Base-by-base conservation (phyloP, 2,797 vertebrate species). In the Ciconia nigra region DNA sequence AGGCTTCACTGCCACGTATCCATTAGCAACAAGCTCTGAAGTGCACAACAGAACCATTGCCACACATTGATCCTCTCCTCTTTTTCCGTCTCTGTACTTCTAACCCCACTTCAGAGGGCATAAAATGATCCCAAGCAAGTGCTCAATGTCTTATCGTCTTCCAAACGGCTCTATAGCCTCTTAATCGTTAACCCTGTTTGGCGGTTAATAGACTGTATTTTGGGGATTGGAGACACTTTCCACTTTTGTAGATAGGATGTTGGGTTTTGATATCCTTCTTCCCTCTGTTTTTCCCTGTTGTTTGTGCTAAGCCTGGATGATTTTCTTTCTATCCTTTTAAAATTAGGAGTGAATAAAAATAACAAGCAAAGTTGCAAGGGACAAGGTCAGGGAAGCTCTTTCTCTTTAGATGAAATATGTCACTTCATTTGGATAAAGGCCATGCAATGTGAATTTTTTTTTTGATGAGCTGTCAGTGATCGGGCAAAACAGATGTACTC, bases 401-500 rank as follows among this genome's bases (percentile, higher is more conserved):
- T 91, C 14, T 76, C 29, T 90, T 96, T 82, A 66, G 44, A 87
- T 66, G 13, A 94, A 93, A 72, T 39, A 33, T 91, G 85, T 85
- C 20, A 69, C 65, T 95, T 91, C 70, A 49, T 88, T 95, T 91
- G 83, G 49, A 89, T 87, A 90, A 95, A 97, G 76, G 31, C 62
- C 89, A 44, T 86, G 47, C 67, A 91, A 70, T 29, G 67, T 80
- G 59, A 25, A 57, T 70, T 94, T 89, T 94, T 63, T 47, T 93
- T 95, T 90, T 89, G 11, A 83, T 79, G 35, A 94, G n/a, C 42
- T 97, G 67, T 90, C 90, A 93, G 51, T 89, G 69, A 89, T 16
- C 17, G 94, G 87, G 46, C 37, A 79, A 97, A 97, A 96, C 91
- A 97, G 95, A 97, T 94, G 86, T 89, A 71, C 20, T 93, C 39